Evolutionary conservation across 2,797 vertebrate species (phyloP).

Genomic region (Telmatherina bonti): DNA sequence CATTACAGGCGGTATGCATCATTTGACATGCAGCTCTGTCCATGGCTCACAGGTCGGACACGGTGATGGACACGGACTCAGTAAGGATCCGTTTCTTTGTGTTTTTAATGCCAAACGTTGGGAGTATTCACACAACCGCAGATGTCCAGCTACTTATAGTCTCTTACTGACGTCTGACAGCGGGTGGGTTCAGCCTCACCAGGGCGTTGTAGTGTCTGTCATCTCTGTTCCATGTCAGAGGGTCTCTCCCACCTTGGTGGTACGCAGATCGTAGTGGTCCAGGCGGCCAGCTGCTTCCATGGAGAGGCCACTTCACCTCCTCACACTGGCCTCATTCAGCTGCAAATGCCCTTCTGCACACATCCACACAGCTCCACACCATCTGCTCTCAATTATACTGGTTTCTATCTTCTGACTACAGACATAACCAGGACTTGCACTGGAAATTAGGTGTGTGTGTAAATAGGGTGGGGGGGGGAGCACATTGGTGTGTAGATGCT

Average conservation of each 20-base stretch:
- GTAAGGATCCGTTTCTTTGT: conserved; percentile 42
- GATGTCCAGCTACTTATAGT: conserved; percentile 36
- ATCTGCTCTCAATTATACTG: conserved; percentile 81
- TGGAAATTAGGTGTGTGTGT: no score
- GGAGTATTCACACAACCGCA: conserved; percentile 6
- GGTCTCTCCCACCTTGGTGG: conserved; percentile 64
- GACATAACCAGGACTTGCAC: conserved; percentile 31
- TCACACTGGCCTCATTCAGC: conserved; percentile 77
- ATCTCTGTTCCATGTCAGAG: conserved; percentile 43
- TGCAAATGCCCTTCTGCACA: conserved; percentile 72
- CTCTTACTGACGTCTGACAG: conserved; percentile 24
- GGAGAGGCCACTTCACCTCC: conserved; percentile 71
- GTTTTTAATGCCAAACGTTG: conserved; percentile 41
- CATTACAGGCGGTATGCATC: conserved; percentile 50
- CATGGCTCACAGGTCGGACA: conserved; percentile 57
- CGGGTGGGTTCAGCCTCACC: conserved; percentile 26
- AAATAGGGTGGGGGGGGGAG: no score
- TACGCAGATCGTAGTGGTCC: conserved; percentile 44
- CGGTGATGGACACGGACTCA: conserved; percentile 44
- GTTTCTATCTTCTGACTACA: conserved; percentile 78
- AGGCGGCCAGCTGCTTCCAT: conserved; percentile 67
- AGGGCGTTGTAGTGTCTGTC: conserved; percentile 45
- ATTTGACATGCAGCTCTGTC: conserved; percentile 66
- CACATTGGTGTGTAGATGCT: no score
- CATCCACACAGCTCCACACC: conserved; percentile 47